Evolutionary conservation across 2,888 invertebrate species (phyloP).

Genomic region (Drosophila limbata): DNA sequence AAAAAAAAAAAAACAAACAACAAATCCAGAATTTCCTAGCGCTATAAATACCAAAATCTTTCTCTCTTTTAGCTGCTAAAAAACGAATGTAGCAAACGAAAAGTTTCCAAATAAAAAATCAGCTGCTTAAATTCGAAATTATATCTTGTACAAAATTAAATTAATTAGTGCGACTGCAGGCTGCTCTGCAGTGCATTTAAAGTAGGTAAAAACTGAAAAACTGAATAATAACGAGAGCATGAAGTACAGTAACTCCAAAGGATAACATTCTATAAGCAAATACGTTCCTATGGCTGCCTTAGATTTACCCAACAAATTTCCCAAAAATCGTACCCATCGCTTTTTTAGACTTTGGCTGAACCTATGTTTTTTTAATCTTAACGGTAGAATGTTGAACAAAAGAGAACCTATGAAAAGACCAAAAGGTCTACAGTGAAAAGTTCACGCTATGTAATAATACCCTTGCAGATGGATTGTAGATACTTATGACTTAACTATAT

Average conservation of each 20-base stretch:
- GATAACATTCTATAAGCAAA: constrained; percentile 32
- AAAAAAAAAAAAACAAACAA: constrained; percentile 35
- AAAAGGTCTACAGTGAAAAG: neutral
- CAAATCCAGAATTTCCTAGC: constrained; percentile 56
- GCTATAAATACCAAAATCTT: constrained; percentile 54
- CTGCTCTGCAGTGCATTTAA: constrained; percentile 62
- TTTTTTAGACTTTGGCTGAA: constrained; percentile 78
- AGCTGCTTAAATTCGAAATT: constrained; percentile 42
- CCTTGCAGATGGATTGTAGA: constrained; percentile 30
- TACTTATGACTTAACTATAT: too few relatives aligned
- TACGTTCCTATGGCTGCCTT: constrained; percentile 46
- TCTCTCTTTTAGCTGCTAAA: constrained; percentile 75
- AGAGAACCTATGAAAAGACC: neutral
- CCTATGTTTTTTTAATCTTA: constrained; percentile 45
- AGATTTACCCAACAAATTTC: constrained; percentile 29
- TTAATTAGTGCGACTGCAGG: constrained; percentile 44
- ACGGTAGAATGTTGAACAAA: constrained; percentile 22
- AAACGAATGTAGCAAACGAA: constrained; percentile 62
- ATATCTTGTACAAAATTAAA: constrained; percentile 67
- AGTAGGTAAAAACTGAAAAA: constrained; percentile 63
- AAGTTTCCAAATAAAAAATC: constrained; percentile 52
- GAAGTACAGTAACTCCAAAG: constrained; percentile 58
- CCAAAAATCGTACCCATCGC: constrained; percentile 42
- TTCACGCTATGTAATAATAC: constrained; percentile 3
- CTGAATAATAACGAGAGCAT: constrained; percentile 56